Conservation (phyloP, 2,888 invertebrate species). For the Ormyrus thymus region DNA sequence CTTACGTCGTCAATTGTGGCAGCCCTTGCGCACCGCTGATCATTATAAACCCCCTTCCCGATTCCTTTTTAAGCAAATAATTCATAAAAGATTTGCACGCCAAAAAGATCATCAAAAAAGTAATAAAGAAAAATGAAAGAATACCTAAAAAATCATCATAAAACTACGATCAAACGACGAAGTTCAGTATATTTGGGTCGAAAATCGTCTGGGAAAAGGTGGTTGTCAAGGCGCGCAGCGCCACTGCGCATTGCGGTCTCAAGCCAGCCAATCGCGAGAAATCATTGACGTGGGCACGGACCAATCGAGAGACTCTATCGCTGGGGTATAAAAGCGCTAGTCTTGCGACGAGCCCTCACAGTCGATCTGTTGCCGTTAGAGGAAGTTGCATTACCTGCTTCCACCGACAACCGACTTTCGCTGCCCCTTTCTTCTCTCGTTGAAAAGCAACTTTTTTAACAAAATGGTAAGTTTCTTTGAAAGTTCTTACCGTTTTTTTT, state of each 20-base stretch:
- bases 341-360: constrained; percentile 32
- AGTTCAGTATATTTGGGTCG: not conserved
- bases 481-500: not conserved
- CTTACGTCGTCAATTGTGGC: too few species aligned
- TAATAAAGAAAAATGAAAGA: too few species aligned
- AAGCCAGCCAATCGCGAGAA: constrained; percentile 13
- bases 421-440: constrained; percentile 33
- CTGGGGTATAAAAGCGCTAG: constrained; percentile 33
- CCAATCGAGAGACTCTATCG: constrained; percentile 15
- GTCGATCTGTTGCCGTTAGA: constrained; percentile 54
- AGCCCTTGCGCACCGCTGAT: too few species aligned
- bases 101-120: too few species aligned
- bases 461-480: constrained; percentile 51
- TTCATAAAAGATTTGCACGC: too few species aligned
- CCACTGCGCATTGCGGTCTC: constrained; percentile 51
- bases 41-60: too few species aligned
- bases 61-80: too few species aligned
- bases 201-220: not conserved
- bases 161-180: too few species aligned
- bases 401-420: constrained; percentile 58
- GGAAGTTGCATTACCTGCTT: constrained; percentile 59
- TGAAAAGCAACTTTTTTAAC: constrained; percentile 36
- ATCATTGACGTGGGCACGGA: not conserved
- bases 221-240: constrained; percentile 35
- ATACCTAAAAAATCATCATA: too few species aligned